Conservation (phyloP, 1,140 invertebrate species). For the Sipha flava region DNA sequence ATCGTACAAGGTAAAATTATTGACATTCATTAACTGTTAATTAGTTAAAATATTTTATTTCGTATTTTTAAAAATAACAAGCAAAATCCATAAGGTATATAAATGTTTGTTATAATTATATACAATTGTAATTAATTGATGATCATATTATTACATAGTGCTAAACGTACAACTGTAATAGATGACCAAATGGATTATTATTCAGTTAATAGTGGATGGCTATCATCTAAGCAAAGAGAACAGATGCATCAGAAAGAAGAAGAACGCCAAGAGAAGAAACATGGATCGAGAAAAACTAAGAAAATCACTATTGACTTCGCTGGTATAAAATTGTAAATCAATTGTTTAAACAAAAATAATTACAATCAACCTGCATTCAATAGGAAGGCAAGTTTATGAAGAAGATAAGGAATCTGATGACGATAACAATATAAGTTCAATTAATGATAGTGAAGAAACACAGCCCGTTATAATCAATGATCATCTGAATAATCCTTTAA, state of each 20-base stretch:
- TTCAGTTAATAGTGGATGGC: conserved; percentile 70
- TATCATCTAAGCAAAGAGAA: conserved; percentile 60
- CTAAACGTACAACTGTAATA: conserved; percentile 77
- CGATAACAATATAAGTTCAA: neutral
- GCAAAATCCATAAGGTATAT: too few species aligned
- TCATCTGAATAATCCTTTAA: neutral
- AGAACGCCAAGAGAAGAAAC: conserved; percentile 54
- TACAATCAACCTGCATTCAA: neutral
- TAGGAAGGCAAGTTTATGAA: conserved; percentile 22
- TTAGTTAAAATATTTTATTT: neutral
- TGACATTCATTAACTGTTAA: neutral
- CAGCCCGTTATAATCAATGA: neutral
- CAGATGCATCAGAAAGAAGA: conserved; percentile 61
- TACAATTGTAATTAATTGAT: too few species aligned
- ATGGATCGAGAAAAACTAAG: conserved; percentile 57
- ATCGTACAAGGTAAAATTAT: conserved; percentile 59
- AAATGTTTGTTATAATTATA: too few species aligned
- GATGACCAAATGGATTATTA: conserved; percentile 95
- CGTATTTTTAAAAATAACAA: too few species aligned
- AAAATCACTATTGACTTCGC: conserved; percentile 79
- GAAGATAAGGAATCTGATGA: neutral
- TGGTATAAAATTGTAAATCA: conserved; percentile 45
- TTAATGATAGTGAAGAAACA: neutral
- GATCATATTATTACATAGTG: conserved; percentile 47
- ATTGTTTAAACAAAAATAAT: neutral